These are phyloP conservation scores for Leptopilina clavipes DNA, from an alignment of 1,140 invertebrate species.

Conservation along the genomic window DNA sequence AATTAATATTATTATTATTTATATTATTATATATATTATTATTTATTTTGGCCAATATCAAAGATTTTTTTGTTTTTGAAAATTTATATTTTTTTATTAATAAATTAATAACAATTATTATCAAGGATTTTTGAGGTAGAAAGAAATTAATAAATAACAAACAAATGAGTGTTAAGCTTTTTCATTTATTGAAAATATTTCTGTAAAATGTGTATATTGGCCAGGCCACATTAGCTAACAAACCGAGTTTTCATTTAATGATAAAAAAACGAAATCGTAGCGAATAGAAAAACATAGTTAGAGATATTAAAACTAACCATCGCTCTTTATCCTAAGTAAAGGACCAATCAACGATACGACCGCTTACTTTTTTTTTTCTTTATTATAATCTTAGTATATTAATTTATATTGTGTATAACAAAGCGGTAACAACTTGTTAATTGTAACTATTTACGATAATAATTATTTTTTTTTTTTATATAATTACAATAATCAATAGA, in stretches of 20 bases:
- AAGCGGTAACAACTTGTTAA: slow-evolving; percentile 74
- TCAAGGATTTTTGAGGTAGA: too few species aligned
- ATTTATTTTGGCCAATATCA: slow-evolving; percentile 34
- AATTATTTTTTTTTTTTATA: slow-evolving; percentile 67
- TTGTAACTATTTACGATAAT: slow-evolving; percentile 72
- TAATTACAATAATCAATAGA: slow-evolving; percentile 72
- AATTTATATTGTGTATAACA: slow-evolving; percentile 73
- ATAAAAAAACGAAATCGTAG: slow-evolving; percentile 64
- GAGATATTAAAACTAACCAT: slow-evolving; percentile 51
- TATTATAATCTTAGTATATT: slow-evolving; percentile 70
- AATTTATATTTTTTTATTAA: not conserved
- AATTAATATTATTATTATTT: slow-evolving; percentile 35
- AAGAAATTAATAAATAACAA: too few species aligned
- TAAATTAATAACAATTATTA: not conserved
- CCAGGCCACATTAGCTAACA: slow-evolving; percentile 67
- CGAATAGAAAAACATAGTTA: slow-evolving; percentile 64
- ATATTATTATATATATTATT: slow-evolving; percentile 19
- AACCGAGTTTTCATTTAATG: slow-evolving; percentile 55
- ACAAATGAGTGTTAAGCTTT: slow-evolving; percentile 65
- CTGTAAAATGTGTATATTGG: slow-evolving; percentile 71
- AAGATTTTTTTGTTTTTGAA: too few species aligned
- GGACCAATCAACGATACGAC: slow-evolving; percentile 69
- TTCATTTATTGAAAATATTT: slow-evolving; percentile 72
- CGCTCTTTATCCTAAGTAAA: slow-evolving; percentile 66
- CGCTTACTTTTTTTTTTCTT: slow-evolving; percentile 56